phyloP scores from a whole-genome alignment of 2,888 invertebrate genomes.

The Philhelius pedissequus region DNA sequence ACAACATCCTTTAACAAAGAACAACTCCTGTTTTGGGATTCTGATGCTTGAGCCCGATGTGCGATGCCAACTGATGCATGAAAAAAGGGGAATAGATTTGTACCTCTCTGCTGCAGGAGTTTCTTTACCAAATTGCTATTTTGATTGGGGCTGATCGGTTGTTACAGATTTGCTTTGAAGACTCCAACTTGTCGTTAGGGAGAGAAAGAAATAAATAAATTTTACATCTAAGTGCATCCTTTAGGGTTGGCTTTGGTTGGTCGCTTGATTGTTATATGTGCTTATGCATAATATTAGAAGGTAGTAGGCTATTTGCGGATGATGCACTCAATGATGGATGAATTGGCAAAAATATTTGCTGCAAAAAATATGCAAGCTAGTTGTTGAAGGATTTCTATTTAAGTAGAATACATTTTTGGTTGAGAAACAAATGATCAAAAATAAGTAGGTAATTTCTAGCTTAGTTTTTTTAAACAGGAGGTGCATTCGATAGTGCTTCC shows the following conservation, averaged over 20 bases:
- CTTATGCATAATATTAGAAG: not conserved
- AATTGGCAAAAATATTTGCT: too few species aligned
- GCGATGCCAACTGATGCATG: slow-evolving; percentile 17
- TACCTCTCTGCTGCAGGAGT: not conserved
- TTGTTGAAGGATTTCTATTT: too few species aligned
- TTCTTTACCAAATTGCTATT: not conserved
- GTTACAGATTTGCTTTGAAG: slow-evolving; percentile 28
- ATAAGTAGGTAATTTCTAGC: too few species aligned
- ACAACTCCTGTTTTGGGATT: not conserved
- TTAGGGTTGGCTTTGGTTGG: not conserved
- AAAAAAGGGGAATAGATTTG: not conserved
- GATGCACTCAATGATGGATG: slow-evolving; percentile 22
- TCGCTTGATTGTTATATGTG: not conserved
- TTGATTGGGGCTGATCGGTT: slow-evolving; percentile 6
- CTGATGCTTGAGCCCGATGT: not conserved
- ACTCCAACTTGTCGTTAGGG: not conserved
- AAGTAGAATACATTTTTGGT: too few species aligned
- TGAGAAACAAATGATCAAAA: too few species aligned
- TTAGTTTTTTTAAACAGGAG: too few species aligned
- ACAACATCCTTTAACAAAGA: not conserved
- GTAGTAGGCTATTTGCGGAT: not conserved
- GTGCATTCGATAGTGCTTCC: too few species aligned
- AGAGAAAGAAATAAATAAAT: slow-evolving; percentile 23
- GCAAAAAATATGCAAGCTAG: too few species aligned
- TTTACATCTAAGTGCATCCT: slow-evolving; percentile 19